Evolutionary conservation across 2,888 invertebrate species (phyloP).

Genomic region (Gymnoscelis rufifasciata): DNA sequence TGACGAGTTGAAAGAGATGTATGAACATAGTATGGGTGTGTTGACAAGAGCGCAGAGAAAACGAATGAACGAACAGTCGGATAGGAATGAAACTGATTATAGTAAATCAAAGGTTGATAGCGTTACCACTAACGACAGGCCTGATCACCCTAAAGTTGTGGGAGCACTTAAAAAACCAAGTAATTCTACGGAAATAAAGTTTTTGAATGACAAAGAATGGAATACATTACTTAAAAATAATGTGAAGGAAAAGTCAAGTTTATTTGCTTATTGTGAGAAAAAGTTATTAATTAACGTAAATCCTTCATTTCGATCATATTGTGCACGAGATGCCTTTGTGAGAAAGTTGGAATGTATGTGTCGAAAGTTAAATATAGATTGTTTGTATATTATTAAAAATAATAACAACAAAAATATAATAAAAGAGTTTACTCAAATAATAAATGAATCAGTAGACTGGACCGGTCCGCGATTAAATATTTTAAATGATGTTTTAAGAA

Average conservation of each 20-base stretch:
- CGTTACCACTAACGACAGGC: background rate
- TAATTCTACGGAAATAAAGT: background rate
- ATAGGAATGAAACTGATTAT: background rate
- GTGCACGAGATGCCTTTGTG: background rate
- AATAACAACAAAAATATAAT: background rate
- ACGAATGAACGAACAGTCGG: no score
- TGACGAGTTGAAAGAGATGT: no score
- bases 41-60: no score
- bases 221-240: background rate
- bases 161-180: no score
- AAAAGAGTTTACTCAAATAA: background rate
- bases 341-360: background rate
- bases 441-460: background rate
- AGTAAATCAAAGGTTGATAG: background rate
- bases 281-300: background rate
- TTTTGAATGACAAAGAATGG: background rate
- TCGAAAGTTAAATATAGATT: background rate
- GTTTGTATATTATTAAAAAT: background rate
- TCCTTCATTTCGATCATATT: no score
- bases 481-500: no score
- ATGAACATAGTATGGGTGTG: no score
- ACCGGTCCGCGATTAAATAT: no score
- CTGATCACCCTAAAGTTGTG: no score
- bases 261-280: background rate
- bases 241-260: background rate